Evolutionary conservation across 2,113 vertebrate genomes (phyloP).

Genomic region (Baryphthengus martii): DNA sequence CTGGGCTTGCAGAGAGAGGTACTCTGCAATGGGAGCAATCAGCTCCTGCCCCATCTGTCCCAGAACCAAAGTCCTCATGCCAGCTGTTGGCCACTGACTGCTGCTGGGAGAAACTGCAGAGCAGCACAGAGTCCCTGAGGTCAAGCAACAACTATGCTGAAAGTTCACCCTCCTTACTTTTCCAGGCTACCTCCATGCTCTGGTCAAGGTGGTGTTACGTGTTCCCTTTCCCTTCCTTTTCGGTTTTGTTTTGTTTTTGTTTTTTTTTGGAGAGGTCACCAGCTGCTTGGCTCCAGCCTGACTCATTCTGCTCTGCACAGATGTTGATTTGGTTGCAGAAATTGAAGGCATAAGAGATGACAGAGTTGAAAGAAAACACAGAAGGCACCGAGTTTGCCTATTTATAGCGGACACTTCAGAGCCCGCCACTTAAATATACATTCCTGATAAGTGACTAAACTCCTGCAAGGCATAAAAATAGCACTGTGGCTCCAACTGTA

Average conservation of each 20-base stretch:
- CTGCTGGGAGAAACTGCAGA: neutral
- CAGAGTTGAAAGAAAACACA: neutral
- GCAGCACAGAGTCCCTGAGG: neutral
- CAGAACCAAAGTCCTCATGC: neutral
- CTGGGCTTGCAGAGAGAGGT: neutral
- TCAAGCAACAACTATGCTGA: neutral
- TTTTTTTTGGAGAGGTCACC: neutral
- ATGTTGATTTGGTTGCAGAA: neutral
- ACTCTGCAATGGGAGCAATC: neutral
- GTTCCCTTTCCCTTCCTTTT: neutral
- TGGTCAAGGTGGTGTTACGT: neutral
- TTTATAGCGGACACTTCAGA: conserved; percentile 71
- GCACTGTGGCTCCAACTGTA: conserved; percentile 69
- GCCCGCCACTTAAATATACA: conserved; percentile 70
- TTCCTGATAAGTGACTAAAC: conserved; percentile 77
- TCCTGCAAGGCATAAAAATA: conserved; percentile 71
- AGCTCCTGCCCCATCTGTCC: neutral
- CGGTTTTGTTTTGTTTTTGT: no score
- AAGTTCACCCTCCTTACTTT: neutral
- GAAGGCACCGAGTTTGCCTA: conserved; percentile 33
- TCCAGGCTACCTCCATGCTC: neutral
- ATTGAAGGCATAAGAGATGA: neutral
- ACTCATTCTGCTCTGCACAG: neutral
- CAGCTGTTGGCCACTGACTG: neutral
- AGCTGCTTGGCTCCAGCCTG: neutral